phyloP scores from a whole-genome alignment of 92 coral and sea anemone species.

The Epizoanthus fatuus region DNA sequence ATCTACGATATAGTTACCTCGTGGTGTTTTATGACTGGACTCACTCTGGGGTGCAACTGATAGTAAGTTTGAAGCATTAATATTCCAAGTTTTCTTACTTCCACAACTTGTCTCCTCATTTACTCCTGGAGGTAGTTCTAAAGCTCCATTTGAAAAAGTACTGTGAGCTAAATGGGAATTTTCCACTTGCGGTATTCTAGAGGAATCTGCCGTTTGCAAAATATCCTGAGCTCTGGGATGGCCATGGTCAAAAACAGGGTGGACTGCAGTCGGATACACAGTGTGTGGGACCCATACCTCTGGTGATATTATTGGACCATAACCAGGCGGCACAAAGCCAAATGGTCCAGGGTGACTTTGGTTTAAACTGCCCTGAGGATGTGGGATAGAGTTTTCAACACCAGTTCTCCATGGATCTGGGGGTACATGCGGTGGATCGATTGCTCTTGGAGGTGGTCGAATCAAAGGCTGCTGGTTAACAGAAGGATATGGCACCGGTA shows the following conservation, averaged over 20 bases:
- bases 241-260: not conserved
- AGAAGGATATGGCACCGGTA: not conserved
- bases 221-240: not conserved
- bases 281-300: not conserved
- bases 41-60: not conserved
- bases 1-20: constrained; percentile 7
- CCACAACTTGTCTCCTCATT: too few species aligned
- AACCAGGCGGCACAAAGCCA: not conserved
- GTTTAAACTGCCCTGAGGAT: not conserved
- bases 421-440: not conserved
- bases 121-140: too few species aligned
- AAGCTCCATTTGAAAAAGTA: not conserved
- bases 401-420: constrained; percentile 20
- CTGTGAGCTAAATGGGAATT: not conserved
- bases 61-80: constrained; percentile 12
- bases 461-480: constrained; percentile 7
- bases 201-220: not conserved
- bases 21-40: not conserved
- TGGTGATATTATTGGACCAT: not conserved
- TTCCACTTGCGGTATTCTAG: not conserved
- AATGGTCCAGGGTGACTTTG: not conserved
- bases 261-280: not conserved
- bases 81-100: not conserved
- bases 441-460: not conserved
- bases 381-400: not conserved